Evolutionary conservation across 2,888 invertebrate species (phyloP), one percentile per base, ranked within the genome.

Genomic region (Notodonta ziczac): DNA sequence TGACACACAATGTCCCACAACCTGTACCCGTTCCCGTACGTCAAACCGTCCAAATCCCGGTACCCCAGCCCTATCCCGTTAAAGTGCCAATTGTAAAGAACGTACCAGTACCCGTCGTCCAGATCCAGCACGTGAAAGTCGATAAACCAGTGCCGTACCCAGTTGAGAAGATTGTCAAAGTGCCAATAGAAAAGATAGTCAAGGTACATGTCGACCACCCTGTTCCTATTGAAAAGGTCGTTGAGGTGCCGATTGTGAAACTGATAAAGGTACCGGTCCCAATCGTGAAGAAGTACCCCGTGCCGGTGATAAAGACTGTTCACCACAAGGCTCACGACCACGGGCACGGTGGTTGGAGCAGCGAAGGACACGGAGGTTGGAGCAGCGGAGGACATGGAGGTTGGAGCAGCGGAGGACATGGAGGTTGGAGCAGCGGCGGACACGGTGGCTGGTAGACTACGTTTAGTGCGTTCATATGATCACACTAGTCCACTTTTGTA

Each of bases 111-210:
- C 94, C 95, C 4, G 90, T 95, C 0, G 93, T 95, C 8, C 90
- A 94, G 74, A 94, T 94, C 56, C 94, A 94, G 66, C 94, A 94
- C 5, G 94, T 94, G 24, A 86, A 94, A 59, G 86, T 95, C 13
- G 95, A 95, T 77, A 95, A 90, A 70, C 94, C 94, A 42, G 95
- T 95, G 40, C 95, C 95, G 1, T 94, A 94, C 77, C 90, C 94
- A 14, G 95, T 95, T 12, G 94, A 95, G 75, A 95, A 94, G 79
- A 94, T 95, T 65, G 94, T 95, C 62, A 93, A 94, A 63, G 89
- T 95, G 10, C 95, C 94, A 56, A 90, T 94, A 4, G 95, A 95
- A 77, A 94, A 85, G 77, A 91, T 94, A 50, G 94, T 95, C 10
- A 83, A 94, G 16, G 93, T 95, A 0, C 91, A 89, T 13, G 94